Evolutionary conservation across 2,888 invertebrate genomes (phyloP).

Genomic region (Coenonympha glycerion): DNA sequence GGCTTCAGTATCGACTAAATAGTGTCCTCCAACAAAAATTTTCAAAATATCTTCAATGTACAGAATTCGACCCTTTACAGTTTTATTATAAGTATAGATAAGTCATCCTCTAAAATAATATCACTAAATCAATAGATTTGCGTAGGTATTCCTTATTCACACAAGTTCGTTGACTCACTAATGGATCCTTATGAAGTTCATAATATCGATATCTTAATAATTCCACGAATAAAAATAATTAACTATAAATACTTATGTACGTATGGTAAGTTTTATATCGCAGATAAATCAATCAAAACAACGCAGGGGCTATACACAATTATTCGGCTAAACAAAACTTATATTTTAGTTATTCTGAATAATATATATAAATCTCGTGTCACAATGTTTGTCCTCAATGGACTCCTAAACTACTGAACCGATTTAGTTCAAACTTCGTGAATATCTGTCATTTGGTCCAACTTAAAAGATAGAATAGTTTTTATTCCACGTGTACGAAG

Average conservation of each 20-base stretch:
- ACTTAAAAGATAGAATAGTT: too few species aligned
- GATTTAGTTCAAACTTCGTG: too few species aligned
- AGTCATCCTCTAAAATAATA: conserved; percentile 8
- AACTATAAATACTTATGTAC: background rate
- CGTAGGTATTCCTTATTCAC: conserved; percentile 19
- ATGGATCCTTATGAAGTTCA: conserved; percentile 1
- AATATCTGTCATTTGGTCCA: too few species aligned
- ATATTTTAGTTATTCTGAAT: background rate
- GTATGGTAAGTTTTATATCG: conserved; percentile 8
- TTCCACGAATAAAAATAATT: background rate
- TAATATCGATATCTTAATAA: conserved; percentile 3
- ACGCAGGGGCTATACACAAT: conserved; percentile 6
- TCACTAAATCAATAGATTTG: conserved; percentile 13
- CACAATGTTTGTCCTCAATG: too few species aligned
- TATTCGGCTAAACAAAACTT: background rate
- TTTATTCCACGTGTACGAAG: too few species aligned
- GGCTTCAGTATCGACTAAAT: too few species aligned
- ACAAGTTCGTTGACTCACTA: conserved; percentile 15
- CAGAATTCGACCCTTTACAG: too few species aligned
- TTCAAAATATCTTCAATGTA: too few species aligned
- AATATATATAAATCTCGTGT: too few species aligned
- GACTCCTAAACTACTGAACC: too few species aligned
- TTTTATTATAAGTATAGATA: background rate
- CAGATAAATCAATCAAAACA: conserved; percentile 3
- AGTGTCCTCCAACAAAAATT: too few species aligned